These are phyloP conservation scores for Hybognathus amarus DNA, from an alignment of 2,797 vertebrate species.

Conservation along the genomic window DNA sequence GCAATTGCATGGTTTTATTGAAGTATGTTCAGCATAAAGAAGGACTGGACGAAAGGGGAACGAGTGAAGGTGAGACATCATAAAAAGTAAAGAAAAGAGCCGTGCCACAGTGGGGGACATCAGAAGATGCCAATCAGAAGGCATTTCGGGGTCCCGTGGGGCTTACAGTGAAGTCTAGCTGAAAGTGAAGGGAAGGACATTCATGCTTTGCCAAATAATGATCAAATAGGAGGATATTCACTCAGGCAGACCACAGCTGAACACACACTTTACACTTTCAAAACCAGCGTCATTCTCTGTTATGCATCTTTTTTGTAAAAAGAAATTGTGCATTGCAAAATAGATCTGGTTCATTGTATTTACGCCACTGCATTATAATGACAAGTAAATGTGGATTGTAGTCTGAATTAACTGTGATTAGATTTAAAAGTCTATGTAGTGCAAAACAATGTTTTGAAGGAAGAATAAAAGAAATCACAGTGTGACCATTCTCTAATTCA, in stretches of 20 bases:
- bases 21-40: slow-evolving; percentile 23
- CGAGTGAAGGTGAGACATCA: slow-evolving; percentile 42
- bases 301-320: not conserved
- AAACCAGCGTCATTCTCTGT: not conserved
- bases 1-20: slow-evolving; percentile 14
- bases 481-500: not conserved
- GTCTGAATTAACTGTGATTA: not conserved
- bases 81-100: slow-evolving; percentile 49
- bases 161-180: slow-evolving; percentile 46
- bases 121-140: slow-evolving; percentile 55
- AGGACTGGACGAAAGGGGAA: slow-evolving; percentile 6
- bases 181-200: slow-evolving; percentile 62
- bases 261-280: slow-evolving; percentile 31
- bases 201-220: slow-evolving; percentile 57
- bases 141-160: slow-evolving; percentile 48
- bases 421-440: not conserved
- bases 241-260: slow-evolving; percentile 48
- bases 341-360: not conserved
- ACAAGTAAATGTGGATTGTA: not conserved
- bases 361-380: not conserved
- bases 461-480: not conserved
- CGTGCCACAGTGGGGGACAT: slow-evolving; percentile 55
- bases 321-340: not conserved
- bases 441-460: not conserved
- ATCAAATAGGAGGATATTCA: slow-evolving; percentile 50